Conservation (phyloP, 2,888 invertebrate species). For the Tolmerus cingulatus region DNA sequence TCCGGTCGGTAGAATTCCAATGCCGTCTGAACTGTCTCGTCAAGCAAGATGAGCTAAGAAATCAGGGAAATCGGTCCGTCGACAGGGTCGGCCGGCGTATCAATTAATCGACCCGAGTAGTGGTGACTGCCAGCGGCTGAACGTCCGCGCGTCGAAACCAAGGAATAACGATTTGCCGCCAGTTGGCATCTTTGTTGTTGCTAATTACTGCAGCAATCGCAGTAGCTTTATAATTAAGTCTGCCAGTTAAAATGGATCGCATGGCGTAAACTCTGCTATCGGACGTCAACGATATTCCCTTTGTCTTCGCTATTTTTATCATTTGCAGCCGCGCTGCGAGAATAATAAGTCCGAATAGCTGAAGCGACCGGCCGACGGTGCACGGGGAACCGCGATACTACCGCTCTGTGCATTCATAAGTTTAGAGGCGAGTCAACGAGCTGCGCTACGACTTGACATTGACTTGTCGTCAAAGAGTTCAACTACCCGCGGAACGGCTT, state of each 20-base stretch:
- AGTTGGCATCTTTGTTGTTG: neutral
- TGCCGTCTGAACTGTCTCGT: neutral
- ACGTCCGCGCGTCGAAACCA: neutral
- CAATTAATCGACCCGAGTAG: constrained; percentile 1
- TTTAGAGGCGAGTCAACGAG: neutral
- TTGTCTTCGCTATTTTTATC: constrained; percentile 18
- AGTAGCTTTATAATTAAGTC: constrained; percentile 26
- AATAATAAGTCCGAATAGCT: constrained; percentile 10
- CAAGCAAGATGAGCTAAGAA: neutral
- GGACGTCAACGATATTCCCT: neutral
- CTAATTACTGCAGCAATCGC: constrained; percentile 23
- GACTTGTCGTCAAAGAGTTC: constrained; percentile 49
- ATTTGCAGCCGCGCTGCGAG: neutral
- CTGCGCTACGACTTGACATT: constrained; percentile 45
- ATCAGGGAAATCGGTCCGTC: neutral
- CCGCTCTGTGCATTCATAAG: neutral
- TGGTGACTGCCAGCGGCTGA: neutral
- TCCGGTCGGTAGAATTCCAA: constrained; percentile 41
- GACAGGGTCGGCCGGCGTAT: neutral
- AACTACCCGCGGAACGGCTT: constrained; percentile 42
- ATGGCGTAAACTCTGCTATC: constrained; percentile 22
- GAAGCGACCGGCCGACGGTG: neutral
- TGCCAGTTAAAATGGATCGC: constrained; percentile 34
- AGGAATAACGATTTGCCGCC: constrained; percentile 27
- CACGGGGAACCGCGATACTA: neutral